Base-by-base conservation (phyloP, 1,140 invertebrate genomes). In the Archivesica marissinica region DNA sequence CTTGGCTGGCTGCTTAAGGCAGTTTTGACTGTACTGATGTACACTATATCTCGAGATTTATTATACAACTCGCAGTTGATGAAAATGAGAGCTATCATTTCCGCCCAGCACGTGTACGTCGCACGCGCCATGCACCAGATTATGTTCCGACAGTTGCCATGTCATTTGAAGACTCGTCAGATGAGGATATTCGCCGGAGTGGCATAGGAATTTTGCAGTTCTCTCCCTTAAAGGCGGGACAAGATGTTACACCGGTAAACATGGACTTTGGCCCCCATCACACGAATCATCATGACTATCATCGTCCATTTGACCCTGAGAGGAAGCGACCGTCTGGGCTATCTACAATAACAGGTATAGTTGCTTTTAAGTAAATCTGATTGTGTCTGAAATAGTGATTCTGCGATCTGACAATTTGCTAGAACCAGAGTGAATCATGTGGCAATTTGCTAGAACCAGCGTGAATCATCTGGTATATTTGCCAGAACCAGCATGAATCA, bases 211-310 rank as follows among this genome's bases (percentile, higher is more conserved):
- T 95, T 28, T 89, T 98, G 33, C 97, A 98, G 92, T 97, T 98
- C 93, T 96, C 96, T 50, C 97, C 97, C 0, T 96, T 97, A 64
- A 98, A 98, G 94, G 97, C 97, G 0, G 97, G 97, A 9, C 96
- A 96, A 91, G 97, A 98, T 92, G 97, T 98, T 15, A 97, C 97
- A 13, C 97, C 97, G 9, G 92, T 91, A 15, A 93, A 93, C 93
- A 95, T 97, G 82, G 96, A 97, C 89, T 98, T 98, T 92, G 96
- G 89, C 33, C 59, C 85, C 33, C 2, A n/a, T 39, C 38, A 66
- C 44, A 64, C 52, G 70, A 9, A 23, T 0, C 30, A 70, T 28
- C 52, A 87, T 41, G 30, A 64, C 66, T 20, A 59, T 54, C 76
- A 61, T 44, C 13, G 35, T 15, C 25, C 25, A 11, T 25, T 56